Evolutionary conservation across 2,797 vertebrate species (phyloP), one percentile per base, ranked within the genome.

Genomic region (Helicolenus hilgendorfi): DNA sequence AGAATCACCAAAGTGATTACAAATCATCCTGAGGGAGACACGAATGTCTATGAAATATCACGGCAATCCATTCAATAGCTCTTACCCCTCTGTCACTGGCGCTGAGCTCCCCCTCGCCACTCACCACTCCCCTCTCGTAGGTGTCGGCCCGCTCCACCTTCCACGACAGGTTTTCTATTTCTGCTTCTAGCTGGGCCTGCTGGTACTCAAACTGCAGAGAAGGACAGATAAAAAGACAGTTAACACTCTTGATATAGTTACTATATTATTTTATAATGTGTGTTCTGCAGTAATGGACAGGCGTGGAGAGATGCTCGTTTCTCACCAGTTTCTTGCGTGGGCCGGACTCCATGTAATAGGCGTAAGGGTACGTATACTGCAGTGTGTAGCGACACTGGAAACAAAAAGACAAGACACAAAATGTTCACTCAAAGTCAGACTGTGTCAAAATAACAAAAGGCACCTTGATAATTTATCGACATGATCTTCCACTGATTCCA

Each of bases 261-360:
- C 11, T 18, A 18, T 7, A 13, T 26, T 36, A 35, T 29, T 63
- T 67, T 8, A 55, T 3, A 35, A 70, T 4, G 62, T 4, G 4
- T 38, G 33, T 11, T 70, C 22, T 33, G 45, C 14, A 31, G 13
- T 53, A 38, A 82, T 31, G 1, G 7, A 70, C 20, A 75, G 11
- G 33, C 1, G 4, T 5, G 33, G 14, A 38, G 15, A 41, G 4
- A 2, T 6, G 27, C 22, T 62, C 27, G 31, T 79, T 24, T 77
- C 98, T 98, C 96, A 99, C 99, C 98, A 99, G 96, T 94, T 99
- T 99, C 97, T 99, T 99, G 94, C 98, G 98, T 45, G 98, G 98
- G 49, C 99, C 99, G 26, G 99, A 99, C 94, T 99, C 99, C 99
- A 99, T 99, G 97, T 99, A 99, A 97, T 99, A 99, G 82, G 99